Percentiles rank a stretch among this genome's conserved stretches.
phyloP scores from a whole-genome alignment of 2,797 vertebrate species.

The Parauchenoglanis punctatus region DNA sequence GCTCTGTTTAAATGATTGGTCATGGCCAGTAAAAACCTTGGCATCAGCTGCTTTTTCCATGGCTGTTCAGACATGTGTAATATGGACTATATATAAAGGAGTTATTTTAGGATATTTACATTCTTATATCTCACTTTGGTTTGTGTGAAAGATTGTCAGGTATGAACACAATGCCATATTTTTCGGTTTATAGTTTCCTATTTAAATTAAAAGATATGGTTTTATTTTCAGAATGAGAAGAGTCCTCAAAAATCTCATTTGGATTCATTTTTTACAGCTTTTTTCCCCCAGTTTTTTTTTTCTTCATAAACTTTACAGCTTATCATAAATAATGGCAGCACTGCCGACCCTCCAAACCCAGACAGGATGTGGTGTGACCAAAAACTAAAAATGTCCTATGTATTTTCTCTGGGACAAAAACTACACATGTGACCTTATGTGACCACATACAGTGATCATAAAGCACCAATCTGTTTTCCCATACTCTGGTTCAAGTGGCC shows the following conservation, averaged over 20 bases:
- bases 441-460: conserved; percentile 5
- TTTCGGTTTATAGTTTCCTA: conserved; percentile 69
- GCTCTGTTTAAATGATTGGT: conserved; percentile 8
- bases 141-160: conserved; percentile 66
- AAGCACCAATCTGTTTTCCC: conserved; percentile 30
- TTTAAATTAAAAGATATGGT: conserved; percentile 59
- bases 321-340: background rate
- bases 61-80: conserved; percentile 22
- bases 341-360: background rate
- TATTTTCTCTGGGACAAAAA: background rate
- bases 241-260: background rate
- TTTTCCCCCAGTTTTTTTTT: no score
- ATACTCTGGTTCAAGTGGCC: conserved; percentile 32
- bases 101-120: conserved; percentile 21
- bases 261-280: background rate
- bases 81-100: background rate
- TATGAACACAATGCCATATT: conserved; percentile 51
- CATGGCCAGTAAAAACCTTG: conserved; percentile 22
- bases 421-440: background rate
- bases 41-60: conserved; percentile 30
- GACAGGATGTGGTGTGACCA: conserved; percentile 10
- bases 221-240: background rate
- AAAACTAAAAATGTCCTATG: background rate
- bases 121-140: conserved; percentile 53
- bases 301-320: background rate